Conservation (phyloP, 2,113 vertebrate genomes). For the Serilophus lunatus region DNA sequence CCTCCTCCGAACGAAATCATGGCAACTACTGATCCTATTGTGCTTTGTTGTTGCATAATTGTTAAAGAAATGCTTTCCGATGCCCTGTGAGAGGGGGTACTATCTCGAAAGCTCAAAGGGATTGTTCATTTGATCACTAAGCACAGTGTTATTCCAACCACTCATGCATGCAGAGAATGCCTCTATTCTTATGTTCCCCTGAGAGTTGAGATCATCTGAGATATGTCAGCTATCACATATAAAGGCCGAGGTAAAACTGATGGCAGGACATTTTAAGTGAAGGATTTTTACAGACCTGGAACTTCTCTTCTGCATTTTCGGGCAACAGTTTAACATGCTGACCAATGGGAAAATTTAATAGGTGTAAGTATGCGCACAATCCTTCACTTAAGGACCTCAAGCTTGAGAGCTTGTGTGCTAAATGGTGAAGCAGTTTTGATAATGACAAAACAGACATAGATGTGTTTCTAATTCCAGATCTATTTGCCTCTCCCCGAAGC, state of each 20-base stretch:
- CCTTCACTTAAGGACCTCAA: not conserved
- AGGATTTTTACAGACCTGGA: not conserved
- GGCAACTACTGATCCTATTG: conserved; percentile 34
- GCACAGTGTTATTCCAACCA: conserved; percentile 59
- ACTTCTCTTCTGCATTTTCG: not conserved
- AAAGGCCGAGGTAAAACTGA: not conserved
- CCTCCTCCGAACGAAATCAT: not conserved
- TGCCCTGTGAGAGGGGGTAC: conserved; percentile 65
- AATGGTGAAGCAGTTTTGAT: not conserved
- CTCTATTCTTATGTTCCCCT: conserved; percentile 59
- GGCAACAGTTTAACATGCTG: fast-evolving
- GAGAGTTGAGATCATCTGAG: conserved; percentile 48
- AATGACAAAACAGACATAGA: not conserved
- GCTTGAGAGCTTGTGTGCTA: not conserved
- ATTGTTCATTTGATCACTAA: conserved; percentile 68
- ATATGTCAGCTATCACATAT: conserved; percentile 24
- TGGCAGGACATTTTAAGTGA: not conserved
- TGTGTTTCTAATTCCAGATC: not conserved
- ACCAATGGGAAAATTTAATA: not conserved
- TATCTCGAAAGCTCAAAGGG: conserved; percentile 68
- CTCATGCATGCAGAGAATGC: conserved; percentile 59
- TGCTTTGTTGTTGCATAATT: conserved; percentile 67
- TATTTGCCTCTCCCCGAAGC: not conserved
- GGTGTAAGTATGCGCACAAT: not conserved
- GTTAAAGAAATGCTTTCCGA: conserved; percentile 65